phyloP scores from a whole-genome alignment of 2,113 vertebrate species.

The Silurus glanis region DNA sequence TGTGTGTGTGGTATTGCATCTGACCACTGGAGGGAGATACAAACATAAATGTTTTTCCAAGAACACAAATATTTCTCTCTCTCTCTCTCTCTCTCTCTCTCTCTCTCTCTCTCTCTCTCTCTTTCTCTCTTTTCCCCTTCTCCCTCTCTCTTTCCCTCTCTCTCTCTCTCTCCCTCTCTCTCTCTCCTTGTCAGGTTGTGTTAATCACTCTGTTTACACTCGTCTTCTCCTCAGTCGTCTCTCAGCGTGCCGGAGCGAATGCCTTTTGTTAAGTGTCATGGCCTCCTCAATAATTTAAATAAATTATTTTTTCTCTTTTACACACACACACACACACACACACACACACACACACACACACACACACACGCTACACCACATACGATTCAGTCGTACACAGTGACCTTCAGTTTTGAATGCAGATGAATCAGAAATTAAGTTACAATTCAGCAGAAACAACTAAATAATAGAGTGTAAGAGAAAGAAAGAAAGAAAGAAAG shows the following conservation, averaged over 20 bases:
- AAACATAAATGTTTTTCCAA: neutral
- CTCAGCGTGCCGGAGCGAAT: slow-evolving; percentile 57
- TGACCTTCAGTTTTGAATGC: neutral
- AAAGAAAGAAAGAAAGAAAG: neutral
- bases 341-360: neutral
- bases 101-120: neutral
- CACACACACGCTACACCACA: neutral
- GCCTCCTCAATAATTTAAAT: slow-evolving; percentile 71
- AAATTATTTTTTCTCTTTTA: neutral
- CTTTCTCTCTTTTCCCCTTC: neutral
- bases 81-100: neutral
- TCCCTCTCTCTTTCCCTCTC: neutral
- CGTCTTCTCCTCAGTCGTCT: neutral
- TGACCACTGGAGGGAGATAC: slow-evolving; percentile 37
- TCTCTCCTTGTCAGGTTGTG: slow-evolving; percentile 17
- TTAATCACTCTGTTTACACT: slow-evolving; percentile 37
- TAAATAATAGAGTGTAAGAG: neutral
- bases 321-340: neutral
- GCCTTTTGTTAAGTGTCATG: slow-evolving; percentile 70
- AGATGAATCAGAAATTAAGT: neutral
- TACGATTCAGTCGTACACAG: neutral
- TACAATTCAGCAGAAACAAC: neutral
- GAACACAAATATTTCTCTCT: neutral
- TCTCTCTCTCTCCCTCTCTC: slow-evolving; percentile 35
- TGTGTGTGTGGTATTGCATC: neutral